phyloP scores from a whole-genome alignment of 1,140 invertebrate species.

The Sipha flava region DNA sequence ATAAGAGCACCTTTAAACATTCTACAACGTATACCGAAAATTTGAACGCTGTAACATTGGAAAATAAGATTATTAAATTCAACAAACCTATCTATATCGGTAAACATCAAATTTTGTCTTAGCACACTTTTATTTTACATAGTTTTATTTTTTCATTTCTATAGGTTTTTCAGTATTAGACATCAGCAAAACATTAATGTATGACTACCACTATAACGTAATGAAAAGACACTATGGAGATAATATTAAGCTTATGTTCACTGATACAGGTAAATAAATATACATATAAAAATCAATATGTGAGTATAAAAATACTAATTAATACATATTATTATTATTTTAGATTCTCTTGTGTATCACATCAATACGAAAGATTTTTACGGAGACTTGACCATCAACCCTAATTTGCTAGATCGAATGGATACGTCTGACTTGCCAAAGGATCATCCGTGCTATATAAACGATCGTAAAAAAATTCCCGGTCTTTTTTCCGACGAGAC shows the following conservation, averaged over 20 bases:
- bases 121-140: no score
- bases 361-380: neutral
- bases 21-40: slow-evolving; percentile 32
- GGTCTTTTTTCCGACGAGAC: no score
- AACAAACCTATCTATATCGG: slow-evolving; percentile 33
- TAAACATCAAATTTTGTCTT: no score
- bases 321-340: neutral
- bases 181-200: no score
- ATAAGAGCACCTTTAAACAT: slow-evolving; percentile 34
- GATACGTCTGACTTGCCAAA: neutral
- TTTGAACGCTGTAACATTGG: slow-evolving; percentile 24
- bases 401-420: neutral
- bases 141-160: slow-evolving; percentile 34
- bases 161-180: slow-evolving; percentile 35
- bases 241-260: neutral
- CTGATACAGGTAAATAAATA: neutral
- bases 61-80: slow-evolving; percentile 24
- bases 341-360: neutral
- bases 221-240: no score
- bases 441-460: neutral
- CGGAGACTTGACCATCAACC: neutral
- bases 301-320: neutral
- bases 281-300: no score
- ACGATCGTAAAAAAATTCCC: no score
- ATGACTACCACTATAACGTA: no score